Evolutionary conservation across 2,113 vertebrate species (phyloP).

Genomic region (Lepisosteus osseus): DNA sequence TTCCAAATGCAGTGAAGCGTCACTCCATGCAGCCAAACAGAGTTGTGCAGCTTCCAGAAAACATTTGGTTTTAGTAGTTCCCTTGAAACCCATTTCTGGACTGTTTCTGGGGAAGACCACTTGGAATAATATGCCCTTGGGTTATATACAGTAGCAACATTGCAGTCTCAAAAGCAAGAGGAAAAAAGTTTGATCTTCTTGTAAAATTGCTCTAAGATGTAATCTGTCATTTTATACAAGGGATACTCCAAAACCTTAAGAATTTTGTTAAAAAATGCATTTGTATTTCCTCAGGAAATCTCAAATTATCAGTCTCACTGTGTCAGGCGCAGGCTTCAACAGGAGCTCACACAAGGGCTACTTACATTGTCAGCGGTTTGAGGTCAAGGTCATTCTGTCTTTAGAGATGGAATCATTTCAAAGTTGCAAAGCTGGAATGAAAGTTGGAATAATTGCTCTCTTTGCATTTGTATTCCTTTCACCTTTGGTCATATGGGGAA

Average conservation of each 20-base stretch:
- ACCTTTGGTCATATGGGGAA: neutral
- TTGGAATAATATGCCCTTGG: neutral
- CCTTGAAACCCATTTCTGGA: neutral
- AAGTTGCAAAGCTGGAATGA: neutral
- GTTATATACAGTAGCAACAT: too few relatives aligned
- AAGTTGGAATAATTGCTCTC: slow-evolving; percentile 1
- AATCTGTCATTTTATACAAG: too few relatives aligned
- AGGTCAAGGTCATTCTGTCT: slow-evolving; percentile 16
- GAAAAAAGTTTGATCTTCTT: too few relatives aligned
- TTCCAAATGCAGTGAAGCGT: neutral
- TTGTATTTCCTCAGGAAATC: too few relatives aligned
- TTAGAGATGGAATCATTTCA: neutral
- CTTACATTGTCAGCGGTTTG: slow-evolving; percentile 3
- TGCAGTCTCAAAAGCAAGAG: too few relatives aligned
- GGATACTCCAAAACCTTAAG: too few relatives aligned
- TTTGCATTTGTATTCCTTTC: neutral
- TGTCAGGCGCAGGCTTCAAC: neutral
- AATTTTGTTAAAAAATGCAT: too few relatives aligned
- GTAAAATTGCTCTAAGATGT: too few relatives aligned
- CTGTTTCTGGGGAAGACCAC: neutral
- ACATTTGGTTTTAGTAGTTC: neutral
- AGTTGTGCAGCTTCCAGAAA: neutral
- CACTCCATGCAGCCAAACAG: neutral
- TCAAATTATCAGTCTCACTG: neutral
- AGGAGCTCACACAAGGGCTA: slow-evolving; percentile 2